Evolutionary conservation across 2,113 vertebrate genomes (phyloP).

Genomic region (Girardinichthys multiradiatus): DNA sequence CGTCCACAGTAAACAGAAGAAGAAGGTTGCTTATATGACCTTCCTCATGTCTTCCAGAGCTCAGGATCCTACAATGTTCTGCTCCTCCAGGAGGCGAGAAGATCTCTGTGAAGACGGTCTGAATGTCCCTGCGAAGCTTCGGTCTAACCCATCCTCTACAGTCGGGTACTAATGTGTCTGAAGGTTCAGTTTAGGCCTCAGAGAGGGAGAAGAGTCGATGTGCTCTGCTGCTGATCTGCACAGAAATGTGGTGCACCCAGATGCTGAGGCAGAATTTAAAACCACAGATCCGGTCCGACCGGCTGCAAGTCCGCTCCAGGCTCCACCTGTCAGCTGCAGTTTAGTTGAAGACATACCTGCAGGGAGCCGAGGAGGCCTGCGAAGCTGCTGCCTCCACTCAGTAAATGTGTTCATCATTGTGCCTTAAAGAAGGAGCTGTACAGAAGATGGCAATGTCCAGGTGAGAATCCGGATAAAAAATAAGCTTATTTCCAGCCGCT

Average conservation of each 20-base stretch:
- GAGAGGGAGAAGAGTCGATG: too few species aligned
- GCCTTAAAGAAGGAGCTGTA: too few species aligned
- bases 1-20: background rate
- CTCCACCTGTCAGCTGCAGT: background rate
- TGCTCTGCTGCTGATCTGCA: background rate
- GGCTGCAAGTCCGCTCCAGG: background rate
- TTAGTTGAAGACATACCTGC: background rate
- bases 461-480: too few species aligned
- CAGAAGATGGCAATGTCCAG: too few species aligned
- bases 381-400: background rate
- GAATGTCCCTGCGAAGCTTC: background rate
- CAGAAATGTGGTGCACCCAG: background rate
- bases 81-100: background rate
- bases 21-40: fast-evolving
- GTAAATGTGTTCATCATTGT: too few species aligned
- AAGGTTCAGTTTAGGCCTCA: background rate
- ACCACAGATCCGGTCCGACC: conserved; percentile 35
- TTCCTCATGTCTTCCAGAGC: conserved; percentile 3
- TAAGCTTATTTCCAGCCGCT: too few species aligned
- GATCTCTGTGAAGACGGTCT: background rate
- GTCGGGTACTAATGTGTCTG: background rate
- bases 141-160: background rate
- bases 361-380: background rate
- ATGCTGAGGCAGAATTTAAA: background rate
- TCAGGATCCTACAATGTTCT: background rate